A percentile compares a stretch with the other conserved stretches of the same genome.
Conservation (phyloP, 2,113 vertebrate species). For the Limanda limanda region DNA sequence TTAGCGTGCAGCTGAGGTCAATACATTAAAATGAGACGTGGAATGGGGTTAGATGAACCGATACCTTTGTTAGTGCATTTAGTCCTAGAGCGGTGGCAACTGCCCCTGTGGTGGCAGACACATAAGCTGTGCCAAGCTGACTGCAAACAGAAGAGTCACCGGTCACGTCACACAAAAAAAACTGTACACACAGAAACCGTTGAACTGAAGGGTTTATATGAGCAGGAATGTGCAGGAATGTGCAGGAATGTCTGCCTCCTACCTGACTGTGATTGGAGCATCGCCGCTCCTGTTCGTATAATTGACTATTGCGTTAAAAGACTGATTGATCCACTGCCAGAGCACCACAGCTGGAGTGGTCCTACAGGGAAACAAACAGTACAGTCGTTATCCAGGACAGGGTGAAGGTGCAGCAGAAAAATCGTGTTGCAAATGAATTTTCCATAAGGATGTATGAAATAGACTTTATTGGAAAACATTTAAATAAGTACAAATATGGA, state of each 20-base stretch:
- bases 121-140: slow-evolving; percentile 95
- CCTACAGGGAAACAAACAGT: slow-evolving; percentile 72
- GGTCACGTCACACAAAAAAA: slow-evolving; percentile 39
- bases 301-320: slow-evolving; percentile 97
- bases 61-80: slow-evolving; percentile 96
- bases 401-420: neutral
- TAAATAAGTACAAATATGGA: no score
- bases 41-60: slow-evolving; percentile 61
- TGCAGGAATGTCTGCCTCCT: slow-evolving; percentile 40
- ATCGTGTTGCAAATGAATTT: no score
- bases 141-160: slow-evolving; percentile 82
- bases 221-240: neutral
- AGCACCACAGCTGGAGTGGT: slow-evolving; percentile 94
- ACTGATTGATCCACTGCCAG: slow-evolving; percentile 99
- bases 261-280: slow-evolving; percentile 92
- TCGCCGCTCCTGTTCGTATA: slow-evolving; percentile 98
- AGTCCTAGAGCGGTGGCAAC: slow-evolving; percentile 96
- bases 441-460: no score
- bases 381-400: neutral
- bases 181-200: slow-evolving; percentile 7
- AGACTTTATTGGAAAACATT: no score
- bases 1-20: slow-evolving; percentile 33
- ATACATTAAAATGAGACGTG: slow-evolving; percentile 51
- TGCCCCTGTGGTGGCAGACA: slow-evolving; percentile 96
- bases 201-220: slow-evolving; percentile 49